phyloP scores from a whole-genome alignment of 2,113 vertebrate genomes.

The Tamias sibiricus region DNA sequence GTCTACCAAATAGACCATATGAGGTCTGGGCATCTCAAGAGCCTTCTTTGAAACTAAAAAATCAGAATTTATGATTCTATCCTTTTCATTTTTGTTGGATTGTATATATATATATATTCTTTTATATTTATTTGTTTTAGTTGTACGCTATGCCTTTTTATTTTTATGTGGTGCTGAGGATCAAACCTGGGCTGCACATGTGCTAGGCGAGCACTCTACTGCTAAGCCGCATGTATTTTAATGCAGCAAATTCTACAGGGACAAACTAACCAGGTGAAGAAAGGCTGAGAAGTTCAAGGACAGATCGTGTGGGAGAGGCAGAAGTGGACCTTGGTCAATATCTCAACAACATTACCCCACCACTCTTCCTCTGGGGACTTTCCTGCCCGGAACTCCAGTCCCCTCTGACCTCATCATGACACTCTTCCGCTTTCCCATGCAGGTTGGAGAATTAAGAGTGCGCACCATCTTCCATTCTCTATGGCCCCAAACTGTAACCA shows the following conservation, averaged over 20 bases:
- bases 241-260: not conserved
- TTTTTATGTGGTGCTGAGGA: too few species aligned
- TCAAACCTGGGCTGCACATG: too few species aligned
- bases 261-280: not conserved
- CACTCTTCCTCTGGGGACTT: not conserved
- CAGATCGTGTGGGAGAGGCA: accelerated
- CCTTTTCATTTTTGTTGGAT: not conserved
- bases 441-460: not conserved
- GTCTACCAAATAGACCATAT: not conserved
- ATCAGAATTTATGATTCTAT: not conserved
- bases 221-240: accelerated
- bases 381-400: not conserved
- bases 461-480: not conserved
- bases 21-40: not conserved
- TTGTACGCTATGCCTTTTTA: too few species aligned
- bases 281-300: not conserved
- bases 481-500: not conserved
- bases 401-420: not conserved
- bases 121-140: too few species aligned
- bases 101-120: too few species aligned
- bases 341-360: not conserved
- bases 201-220: too few species aligned
- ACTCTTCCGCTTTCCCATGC: not conserved
- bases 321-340: not conserved
- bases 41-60: not conserved